phyloP scores from a whole-genome alignment of 2,888 invertebrate genomes.

The Gnatocerus cornutus region DNA sequence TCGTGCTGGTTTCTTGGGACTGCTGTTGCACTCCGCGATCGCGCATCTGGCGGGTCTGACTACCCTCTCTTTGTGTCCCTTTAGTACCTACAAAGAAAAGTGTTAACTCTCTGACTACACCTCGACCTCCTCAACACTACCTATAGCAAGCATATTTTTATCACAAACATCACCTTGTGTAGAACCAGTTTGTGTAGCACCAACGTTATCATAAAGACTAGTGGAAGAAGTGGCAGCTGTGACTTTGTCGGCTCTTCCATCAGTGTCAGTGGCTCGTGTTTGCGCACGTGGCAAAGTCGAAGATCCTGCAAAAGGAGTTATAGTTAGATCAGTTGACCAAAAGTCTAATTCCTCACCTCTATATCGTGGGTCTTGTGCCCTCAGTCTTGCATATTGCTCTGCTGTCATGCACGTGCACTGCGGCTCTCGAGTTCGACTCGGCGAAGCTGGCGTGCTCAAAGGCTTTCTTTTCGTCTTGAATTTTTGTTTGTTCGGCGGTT shows the following conservation, averaged over 20 bases:
- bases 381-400: conserved; percentile 90
- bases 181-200: conserved; percentile 68
- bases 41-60: conserved; percentile 68
- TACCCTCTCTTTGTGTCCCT: conserved; percentile 70
- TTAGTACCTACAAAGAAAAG: conserved; percentile 61
- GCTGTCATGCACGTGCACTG: conserved; percentile 97
- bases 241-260: conserved; percentile 80
- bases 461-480: conserved; percentile 92
- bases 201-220: conserved; percentile 90
- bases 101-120: neutral
- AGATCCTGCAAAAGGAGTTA: conserved; percentile 75
- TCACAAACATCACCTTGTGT: conserved; percentile 65
- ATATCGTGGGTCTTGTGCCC: conserved; percentile 89
- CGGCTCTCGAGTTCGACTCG: conserved; percentile 87
- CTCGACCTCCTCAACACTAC: conserved; percentile 9
- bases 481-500: conserved; percentile 90
- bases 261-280: conserved; percentile 77
- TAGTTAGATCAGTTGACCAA: neutral
- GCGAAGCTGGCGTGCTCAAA: conserved; percentile 94
- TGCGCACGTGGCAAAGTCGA: conserved; percentile 89
- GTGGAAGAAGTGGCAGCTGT: conserved; percentile 91
- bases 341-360: conserved; percentile 71
- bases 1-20: conserved; percentile 81
- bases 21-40: conserved; percentile 77
- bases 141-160: conserved; percentile 44